These are phyloP conservation scores for Callopanchax toddi DNA, from an alignment of 2,113 vertebrate genomes.

Conservation along the genomic window DNA sequence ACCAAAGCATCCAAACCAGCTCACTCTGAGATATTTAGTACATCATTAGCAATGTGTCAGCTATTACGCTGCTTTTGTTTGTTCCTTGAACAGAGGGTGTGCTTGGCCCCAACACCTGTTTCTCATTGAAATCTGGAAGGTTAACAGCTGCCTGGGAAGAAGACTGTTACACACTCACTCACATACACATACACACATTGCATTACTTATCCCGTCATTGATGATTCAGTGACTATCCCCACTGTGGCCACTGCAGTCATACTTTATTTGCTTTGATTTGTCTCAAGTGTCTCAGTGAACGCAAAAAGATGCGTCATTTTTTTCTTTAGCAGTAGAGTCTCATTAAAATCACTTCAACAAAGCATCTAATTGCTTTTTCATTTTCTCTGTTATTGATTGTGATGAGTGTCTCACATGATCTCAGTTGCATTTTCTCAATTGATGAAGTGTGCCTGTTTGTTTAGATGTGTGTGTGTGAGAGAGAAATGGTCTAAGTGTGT, in stretches of 20 bases:
- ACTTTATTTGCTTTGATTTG: slow-evolving; percentile 28
- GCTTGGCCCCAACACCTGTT: slow-evolving; percentile 61
- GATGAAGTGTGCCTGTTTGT: background rate
- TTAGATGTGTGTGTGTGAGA: background rate
- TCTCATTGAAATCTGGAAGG: slow-evolving; percentile 65
- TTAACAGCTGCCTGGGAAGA: slow-evolving; percentile 57
- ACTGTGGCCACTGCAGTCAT: slow-evolving; percentile 13
- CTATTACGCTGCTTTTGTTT: slow-evolving; percentile 39
- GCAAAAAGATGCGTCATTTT: background rate
- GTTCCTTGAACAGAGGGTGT: slow-evolving; percentile 21
- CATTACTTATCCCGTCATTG: slow-evolving; percentile 21
- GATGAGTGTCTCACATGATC: slow-evolving; percentile 11
- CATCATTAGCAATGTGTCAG: slow-evolving; percentile 52
- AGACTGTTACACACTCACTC: slow-evolving; percentile 29
- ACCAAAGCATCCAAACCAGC: slow-evolving; percentile 17
- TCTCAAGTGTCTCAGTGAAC: slow-evolving; percentile 34
- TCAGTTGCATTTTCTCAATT: slow-evolving; percentile 12
- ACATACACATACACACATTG: slow-evolving; percentile 4
- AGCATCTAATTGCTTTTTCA: slow-evolving; percentile 42
- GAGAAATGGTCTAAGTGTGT: background rate
- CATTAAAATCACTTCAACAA: slow-evolving; percentile 36
- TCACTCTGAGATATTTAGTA: slow-evolving; percentile 28
- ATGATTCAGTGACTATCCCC: slow-evolving; percentile 19
- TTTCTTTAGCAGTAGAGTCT: background rate
- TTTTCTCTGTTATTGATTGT: slow-evolving; percentile 40